These are phyloP conservation scores for Vesta saturnalis DNA, from an alignment of 2,888 invertebrate species.

Conservation along the genomic window DNA sequence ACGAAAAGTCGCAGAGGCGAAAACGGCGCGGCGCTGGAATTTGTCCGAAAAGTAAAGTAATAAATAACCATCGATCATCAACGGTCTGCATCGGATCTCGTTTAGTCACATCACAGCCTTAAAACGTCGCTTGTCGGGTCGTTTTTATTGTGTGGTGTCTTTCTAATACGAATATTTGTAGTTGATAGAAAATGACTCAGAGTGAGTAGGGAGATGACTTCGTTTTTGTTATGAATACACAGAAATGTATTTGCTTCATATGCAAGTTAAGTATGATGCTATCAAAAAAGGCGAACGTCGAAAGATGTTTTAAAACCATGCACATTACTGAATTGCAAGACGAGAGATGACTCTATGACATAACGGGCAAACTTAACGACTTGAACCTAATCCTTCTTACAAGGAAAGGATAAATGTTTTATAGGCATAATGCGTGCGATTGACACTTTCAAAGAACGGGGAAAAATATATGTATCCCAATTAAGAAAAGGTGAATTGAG, in stretches of 20 bases:
- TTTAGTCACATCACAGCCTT: too few relatives aligned
- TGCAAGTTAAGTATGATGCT: background rate
- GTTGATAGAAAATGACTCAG: too few relatives aligned
- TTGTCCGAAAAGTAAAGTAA: too few relatives aligned
- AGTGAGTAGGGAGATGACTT: background rate
- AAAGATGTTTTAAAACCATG: background rate
- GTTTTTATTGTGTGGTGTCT: too few relatives aligned
- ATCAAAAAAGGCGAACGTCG: background rate
- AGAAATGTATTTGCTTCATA: background rate
- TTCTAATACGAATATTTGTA: too few relatives aligned
- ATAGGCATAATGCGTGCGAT: too few relatives aligned
- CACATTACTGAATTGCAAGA: constrained; percentile 12
- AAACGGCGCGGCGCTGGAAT: background rate
- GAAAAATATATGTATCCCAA: constrained; percentile 4
- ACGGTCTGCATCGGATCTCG: too few relatives aligned
- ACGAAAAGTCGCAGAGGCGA: too few relatives aligned
- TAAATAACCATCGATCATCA: too few relatives aligned
- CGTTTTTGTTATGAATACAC: background rate
- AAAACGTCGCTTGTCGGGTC: too few relatives aligned
- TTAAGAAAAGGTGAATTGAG: constrained; percentile 11
- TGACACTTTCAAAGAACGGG: background rate
- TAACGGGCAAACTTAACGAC: background rate
- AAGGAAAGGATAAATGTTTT: constrained; percentile 15
- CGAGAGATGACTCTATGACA: constrained; percentile 13
- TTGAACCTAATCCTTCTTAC: constrained; percentile 6